A percentile compares a stretch with the other conserved stretches of the same genome.
Evolutionary conservation across 35 echinoderm and acorn worm species (phyloP).

Genomic region (Anneissia japonica): DNA sequence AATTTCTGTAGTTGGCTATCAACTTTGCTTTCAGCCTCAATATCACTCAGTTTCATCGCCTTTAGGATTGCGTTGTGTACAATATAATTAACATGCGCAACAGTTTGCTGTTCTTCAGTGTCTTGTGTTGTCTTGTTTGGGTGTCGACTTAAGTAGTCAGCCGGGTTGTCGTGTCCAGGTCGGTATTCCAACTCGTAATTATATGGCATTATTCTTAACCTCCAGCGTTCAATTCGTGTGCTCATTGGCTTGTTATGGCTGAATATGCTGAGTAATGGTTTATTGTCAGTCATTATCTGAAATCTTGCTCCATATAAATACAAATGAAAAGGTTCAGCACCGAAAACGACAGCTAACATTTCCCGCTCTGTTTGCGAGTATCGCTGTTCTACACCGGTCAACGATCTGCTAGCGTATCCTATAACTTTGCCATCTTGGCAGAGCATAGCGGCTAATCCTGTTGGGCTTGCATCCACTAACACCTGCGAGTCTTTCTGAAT

Average conservation of each 20-base stretch:
- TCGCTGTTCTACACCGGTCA: slow-evolving; percentile 27
- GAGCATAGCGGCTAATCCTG: slow-evolving; percentile 16
- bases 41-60: slow-evolving; percentile 30
- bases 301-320: slow-evolving; percentile 36
- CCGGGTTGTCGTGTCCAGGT: slow-evolving; percentile 24
- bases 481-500: slow-evolving; percentile 21
- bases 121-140: background rate
- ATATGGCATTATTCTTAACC: slow-evolving; percentile 18
- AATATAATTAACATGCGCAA: slow-evolving; percentile 30
- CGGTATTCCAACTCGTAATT: slow-evolving; percentile 25
- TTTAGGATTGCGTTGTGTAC: slow-evolving; percentile 31
- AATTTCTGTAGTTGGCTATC: no score
- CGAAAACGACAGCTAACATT: slow-evolving; percentile 34
- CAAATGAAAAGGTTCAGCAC: slow-evolving; percentile 34
- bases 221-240: slow-evolving; percentile 33
- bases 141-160: slow-evolving; percentile 47
- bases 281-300: slow-evolving; percentile 32
- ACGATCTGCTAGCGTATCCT: slow-evolving; percentile 32
- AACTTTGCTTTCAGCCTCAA: background rate
- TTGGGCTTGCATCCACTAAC: slow-evolving; percentile 37
- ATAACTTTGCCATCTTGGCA: slow-evolving; percentile 4
- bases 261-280: slow-evolving; percentile 17
- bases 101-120: background rate
- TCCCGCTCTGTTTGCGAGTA: slow-evolving; percentile 49
- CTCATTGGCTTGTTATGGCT: background rate